phyloP scores from a whole-genome alignment of 2,113 vertebrate species.

The Osmerus mordax region DNA sequence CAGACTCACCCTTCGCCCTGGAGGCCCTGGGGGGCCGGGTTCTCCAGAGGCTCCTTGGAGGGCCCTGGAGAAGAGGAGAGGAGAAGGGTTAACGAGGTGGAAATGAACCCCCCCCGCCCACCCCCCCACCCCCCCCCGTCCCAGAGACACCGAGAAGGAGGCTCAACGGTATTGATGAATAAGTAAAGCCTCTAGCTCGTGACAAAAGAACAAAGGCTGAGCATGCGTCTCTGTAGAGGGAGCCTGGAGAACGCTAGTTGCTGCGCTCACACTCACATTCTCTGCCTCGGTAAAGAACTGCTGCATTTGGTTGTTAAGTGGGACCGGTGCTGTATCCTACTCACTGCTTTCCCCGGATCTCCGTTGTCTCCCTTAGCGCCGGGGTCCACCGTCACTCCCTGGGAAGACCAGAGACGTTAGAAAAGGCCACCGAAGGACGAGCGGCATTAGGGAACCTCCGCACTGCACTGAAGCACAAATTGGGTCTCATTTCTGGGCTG shows the following conservation, averaged over 20 bases:
- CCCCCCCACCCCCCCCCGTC: not conserved
- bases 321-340: slow-evolving; percentile 38
- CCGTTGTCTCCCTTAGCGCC: slow-evolving; percentile 85
- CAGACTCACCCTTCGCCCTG: slow-evolving; percentile 81
- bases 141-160: not conserved
- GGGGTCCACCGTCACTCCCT: slow-evolving; percentile 80
- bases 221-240: not conserved
- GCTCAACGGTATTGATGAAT: not conserved
- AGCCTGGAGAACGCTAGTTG: not conserved
- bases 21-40: slow-evolving; percentile 80
- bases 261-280: too few relatives aligned
- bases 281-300: too few relatives aligned
- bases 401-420: slow-evolving; percentile 11
- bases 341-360: slow-evolving; percentile 81
- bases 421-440: not conserved
- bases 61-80: slow-evolving; percentile 71
- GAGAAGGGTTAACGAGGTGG: not conserved
- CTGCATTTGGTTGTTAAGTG: too few relatives aligned
- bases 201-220: slow-evolving; percentile 22
- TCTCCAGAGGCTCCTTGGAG: slow-evolving; percentile 85
- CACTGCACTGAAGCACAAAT: not conserved
- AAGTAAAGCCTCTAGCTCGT: slow-evolving; percentile 12
- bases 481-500: not conserved
- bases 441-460: too few relatives aligned
- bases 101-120: slow-evolving; percentile 3